Evolutionary conservation across 2,113 vertebrate species (phyloP).

Genomic region (Aythya baeri): DNA sequence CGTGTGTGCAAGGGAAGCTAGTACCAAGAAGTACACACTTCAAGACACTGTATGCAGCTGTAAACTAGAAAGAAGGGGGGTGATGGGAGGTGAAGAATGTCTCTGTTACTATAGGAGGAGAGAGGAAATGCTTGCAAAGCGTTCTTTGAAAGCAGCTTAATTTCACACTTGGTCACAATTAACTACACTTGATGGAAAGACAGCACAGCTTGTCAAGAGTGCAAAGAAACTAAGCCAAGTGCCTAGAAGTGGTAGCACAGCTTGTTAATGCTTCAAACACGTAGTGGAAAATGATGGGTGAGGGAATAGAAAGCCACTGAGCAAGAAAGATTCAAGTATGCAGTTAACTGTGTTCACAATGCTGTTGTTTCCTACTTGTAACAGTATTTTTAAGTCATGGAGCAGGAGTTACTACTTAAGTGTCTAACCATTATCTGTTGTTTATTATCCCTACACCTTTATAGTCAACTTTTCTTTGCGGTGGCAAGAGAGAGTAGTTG

Average conservation of each 20-base stretch:
- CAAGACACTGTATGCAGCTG: background rate
- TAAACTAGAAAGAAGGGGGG: background rate
- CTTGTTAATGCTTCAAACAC: background rate
- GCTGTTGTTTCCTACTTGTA: background rate
- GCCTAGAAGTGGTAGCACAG: background rate
- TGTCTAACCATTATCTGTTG: slow-evolving; percentile 41
- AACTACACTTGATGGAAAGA: background rate
- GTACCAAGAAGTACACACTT: background rate
- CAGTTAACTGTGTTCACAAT: background rate
- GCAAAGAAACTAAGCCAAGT: background rate
- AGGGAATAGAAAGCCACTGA: background rate
- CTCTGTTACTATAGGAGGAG: background rate
- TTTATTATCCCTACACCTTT: slow-evolving; percentile 28
- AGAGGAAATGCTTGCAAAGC: background rate
- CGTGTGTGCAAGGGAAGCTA: background rate
- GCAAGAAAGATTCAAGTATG: background rate
- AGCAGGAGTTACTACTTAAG: slow-evolving; percentile 21
- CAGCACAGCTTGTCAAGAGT: background rate
- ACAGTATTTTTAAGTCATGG: slow-evolving; percentile 1
- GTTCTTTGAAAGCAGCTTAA: background rate
- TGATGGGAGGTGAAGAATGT: background rate
- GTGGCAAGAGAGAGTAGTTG: slow-evolving; percentile 38
- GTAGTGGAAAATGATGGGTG: background rate
- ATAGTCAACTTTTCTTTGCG: slow-evolving; percentile 48
- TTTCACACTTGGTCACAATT: slow-evolving; percentile 4